Evolutionary conservation across 1,140 invertebrate genomes (phyloP), one percentile per base, ranked within the genome.

Genomic region (Drosophila dunni): DNA sequence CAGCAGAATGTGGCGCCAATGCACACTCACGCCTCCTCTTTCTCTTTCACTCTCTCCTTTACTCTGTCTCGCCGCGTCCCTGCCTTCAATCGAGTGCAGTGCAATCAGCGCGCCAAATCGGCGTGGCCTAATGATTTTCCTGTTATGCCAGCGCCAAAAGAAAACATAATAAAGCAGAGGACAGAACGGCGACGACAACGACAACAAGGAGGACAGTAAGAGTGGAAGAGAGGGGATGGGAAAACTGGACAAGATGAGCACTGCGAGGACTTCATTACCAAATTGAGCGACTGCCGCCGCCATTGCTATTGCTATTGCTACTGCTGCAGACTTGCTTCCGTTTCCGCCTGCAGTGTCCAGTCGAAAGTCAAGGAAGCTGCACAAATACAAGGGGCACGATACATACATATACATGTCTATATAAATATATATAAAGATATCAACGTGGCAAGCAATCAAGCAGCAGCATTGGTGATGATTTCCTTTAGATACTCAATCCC

Each of bases 51-150:
- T 20, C 10, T 1, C 54, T 10, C 17, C 9, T 17, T 11, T 36
- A 7, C 20, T 3, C 44, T 57, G 36, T 61, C 51, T 64, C 63
- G 54, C 57, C 73, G 54, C 17, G 33, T 7, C 38, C 42, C 38
- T 24, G 24, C 2, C 24, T 29, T 29, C 24, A 29, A 56, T 63
- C 63, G 48, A 65, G 57, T 73, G 53, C 50, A 74, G 75, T 62
- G 72, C 84, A 86, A 86, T 86, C 83, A 88, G 79, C 58, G 74
- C 80, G 66, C 76, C 81, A 89, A 86, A 88, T 86, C 83, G 83
- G 72, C 73, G 75, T 88, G 83, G 83, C 84, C 84, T 88, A 88
- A 88, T 89, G 84, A 88, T 88, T 89, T 88, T 88, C 84, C 84
- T 89, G 84, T 89, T 89, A 81, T 83, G 67, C 66, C 74, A 77